Evolutionary conservation across 2,888 invertebrate species (phyloP).

Genomic region (Cyrtodaria siliqua): DNA sequence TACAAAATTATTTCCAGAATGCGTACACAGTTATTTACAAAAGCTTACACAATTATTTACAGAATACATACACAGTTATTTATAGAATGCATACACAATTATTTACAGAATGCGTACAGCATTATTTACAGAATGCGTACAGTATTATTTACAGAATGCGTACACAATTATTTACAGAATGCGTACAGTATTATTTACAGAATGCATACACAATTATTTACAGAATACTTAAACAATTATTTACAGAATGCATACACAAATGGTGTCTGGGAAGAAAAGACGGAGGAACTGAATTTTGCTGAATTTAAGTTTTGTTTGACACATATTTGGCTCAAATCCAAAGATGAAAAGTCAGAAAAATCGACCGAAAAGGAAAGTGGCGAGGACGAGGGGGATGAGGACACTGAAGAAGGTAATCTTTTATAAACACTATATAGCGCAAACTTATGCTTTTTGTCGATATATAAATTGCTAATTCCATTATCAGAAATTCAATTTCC

Average conservation of each 20-base stretch:
- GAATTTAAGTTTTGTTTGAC: constrained; percentile 83
- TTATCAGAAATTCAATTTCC: too few relatives aligned
- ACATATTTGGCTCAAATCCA: constrained; percentile 74
- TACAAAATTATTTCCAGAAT: too few relatives aligned
- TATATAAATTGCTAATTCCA: too few relatives aligned
- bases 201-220: constrained; percentile 64
- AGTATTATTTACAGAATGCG: too few relatives aligned
- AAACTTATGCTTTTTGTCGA: not conserved
- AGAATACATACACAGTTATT: too few relatives aligned
- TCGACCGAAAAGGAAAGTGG: constrained; percentile 70
- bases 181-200: too few relatives aligned
- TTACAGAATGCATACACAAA: constrained; percentile 80
- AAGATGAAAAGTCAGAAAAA: constrained; percentile 58
- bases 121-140: too few relatives aligned
- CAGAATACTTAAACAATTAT: not conserved
- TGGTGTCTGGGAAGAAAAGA: constrained; percentile 84
- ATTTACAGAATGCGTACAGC: too few relatives aligned
- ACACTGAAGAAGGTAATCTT: constrained; percentile 37
- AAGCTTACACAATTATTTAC: too few relatives aligned
- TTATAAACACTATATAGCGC: not conserved
- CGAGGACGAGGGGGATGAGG: constrained; percentile 67
- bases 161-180: too few relatives aligned
- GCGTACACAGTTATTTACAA: too few relatives aligned
- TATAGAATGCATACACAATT: too few relatives aligned
- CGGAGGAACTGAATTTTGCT: constrained; percentile 84